phyloP scores from a whole-genome alignment of 2,797 vertebrate species.

The Lutjanus campechanus region DNA sequence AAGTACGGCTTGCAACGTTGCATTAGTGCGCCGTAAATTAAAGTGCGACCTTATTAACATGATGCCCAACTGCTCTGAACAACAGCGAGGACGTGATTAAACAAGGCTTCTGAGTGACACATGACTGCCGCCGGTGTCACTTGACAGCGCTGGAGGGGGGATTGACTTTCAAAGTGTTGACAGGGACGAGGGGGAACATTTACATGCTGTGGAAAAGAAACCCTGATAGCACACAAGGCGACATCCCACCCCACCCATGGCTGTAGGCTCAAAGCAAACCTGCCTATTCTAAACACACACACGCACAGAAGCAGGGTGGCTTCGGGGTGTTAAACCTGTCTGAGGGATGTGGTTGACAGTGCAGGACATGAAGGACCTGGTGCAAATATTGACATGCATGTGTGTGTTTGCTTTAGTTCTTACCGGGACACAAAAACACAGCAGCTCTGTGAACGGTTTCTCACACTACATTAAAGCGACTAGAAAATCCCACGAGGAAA shows the following conservation, averaged over 20 bases:
- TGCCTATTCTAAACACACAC: slow-evolving; percentile 23
- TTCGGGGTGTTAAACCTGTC: slow-evolving; percentile 46
- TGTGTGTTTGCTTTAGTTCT: slow-evolving; percentile 55
- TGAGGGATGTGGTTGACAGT: slow-evolving; percentile 18
- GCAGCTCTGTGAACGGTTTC: background rate
- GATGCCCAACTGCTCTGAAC: background rate
- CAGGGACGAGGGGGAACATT: slow-evolving; percentile 34
- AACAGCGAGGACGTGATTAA: slow-evolving; percentile 20
- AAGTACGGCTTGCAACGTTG: too few species aligned
- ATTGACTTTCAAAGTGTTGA: slow-evolving; percentile 59
- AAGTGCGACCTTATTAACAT: slow-evolving; percentile 9
- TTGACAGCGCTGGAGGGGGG: slow-evolving; percentile 29
- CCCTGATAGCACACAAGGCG: slow-evolving; percentile 20
- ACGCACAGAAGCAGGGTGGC: background rate
- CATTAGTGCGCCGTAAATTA: too few species aligned
- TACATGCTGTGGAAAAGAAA: slow-evolving; percentile 36
- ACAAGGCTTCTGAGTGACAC: slow-evolving; percentile 36
- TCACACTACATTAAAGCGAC: background rate
- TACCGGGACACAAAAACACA: background rate
- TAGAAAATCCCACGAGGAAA: slow-evolving; percentile 5
- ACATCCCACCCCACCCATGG: slow-evolving; percentile 14
- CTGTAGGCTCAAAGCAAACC: slow-evolving; percentile 35
- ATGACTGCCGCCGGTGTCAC: slow-evolving; percentile 9
- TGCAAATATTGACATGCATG: slow-evolving; percentile 74
- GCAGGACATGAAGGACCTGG: slow-evolving; percentile 27